phyloP scores from a whole-genome alignment of 2,113 vertebrate species.

The Gadus chalcogrammus region DNA sequence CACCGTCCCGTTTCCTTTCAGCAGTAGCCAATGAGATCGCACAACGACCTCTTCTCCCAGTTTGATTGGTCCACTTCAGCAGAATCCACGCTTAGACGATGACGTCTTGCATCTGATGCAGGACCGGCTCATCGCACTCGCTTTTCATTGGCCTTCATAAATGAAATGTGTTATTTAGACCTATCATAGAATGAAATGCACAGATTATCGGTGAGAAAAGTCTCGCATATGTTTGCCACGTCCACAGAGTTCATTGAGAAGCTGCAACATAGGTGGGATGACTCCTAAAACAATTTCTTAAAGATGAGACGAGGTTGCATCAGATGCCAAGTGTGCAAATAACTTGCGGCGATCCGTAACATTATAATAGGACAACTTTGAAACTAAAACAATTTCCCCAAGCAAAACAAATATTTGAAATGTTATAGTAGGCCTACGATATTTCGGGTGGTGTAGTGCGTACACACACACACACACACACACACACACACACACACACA shows the following conservation, averaged over 20 bases:
- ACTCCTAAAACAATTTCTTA: no score
- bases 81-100: not conserved
- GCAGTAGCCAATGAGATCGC: slow-evolving; percentile 18
- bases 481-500: no score
- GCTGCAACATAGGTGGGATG: no score
- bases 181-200: not conserved
- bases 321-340: no score
- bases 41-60: not conserved
- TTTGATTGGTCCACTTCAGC: slow-evolving; percentile 37
- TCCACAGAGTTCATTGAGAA: not conserved
- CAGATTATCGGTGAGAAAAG: not conserved
- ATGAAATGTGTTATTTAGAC: not conserved
- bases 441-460: no score
- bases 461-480: no score
- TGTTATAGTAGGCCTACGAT: no score
- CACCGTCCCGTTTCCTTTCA: slow-evolving; percentile 5
- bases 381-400: no score
- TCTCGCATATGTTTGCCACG: not conserved
- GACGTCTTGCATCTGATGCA: slow-evolving; percentile 5
- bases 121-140: not conserved
- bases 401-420: no score
- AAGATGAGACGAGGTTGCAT: no score
- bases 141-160: not conserved
- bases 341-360: no score
- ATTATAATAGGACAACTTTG: no score